Evolutionary conservation across 92 coral and sea anemone genomes (phyloP).

Genomic region (Palythoa grandiflora): DNA sequence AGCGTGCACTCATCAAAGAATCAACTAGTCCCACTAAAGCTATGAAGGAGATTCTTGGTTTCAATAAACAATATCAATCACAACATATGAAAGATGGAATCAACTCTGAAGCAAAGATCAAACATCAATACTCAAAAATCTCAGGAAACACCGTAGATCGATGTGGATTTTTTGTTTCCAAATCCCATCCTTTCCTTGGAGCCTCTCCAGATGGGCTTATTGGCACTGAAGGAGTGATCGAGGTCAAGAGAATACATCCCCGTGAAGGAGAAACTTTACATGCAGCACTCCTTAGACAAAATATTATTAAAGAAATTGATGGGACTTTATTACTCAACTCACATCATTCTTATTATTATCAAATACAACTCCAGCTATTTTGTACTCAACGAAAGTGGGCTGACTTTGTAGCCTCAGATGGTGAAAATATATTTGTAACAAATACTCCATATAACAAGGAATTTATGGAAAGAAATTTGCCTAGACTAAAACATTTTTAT

Average conservation of each 20-base stretch:
- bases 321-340: neutral
- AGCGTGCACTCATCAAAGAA: constrained; percentile 32
- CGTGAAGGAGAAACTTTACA: constrained; percentile 49
- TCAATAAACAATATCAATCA: constrained; percentile 47
- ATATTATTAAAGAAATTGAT: constrained; percentile 46
- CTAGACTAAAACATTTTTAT: constrained; percentile 54
- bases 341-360: no score
- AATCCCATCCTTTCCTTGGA: constrained; percentile 61
- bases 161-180: constrained; percentile 74
- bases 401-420: constrained; percentile 74
- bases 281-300: constrained; percentile 59
- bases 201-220: constrained; percentile 77
- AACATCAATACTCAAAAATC: constrained; percentile 43
- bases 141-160: constrained; percentile 49
- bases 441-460: constrained; percentile 28
- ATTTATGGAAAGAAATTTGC: constrained; percentile 41
- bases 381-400: constrained; percentile 65
- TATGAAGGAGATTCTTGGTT: constrained; percentile 56
- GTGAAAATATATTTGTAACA: constrained; percentile 39
- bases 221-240: constrained; percentile 55
- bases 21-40: constrained; percentile 67
- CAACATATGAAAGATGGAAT: constrained; percentile 62
- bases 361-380: constrained; percentile 67
- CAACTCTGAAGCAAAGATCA: constrained; percentile 55
- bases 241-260: constrained; percentile 64